phyloP scores from a whole-genome alignment of 2,888 invertebrate genomes.

The Calliphora vomitoria region DNA sequence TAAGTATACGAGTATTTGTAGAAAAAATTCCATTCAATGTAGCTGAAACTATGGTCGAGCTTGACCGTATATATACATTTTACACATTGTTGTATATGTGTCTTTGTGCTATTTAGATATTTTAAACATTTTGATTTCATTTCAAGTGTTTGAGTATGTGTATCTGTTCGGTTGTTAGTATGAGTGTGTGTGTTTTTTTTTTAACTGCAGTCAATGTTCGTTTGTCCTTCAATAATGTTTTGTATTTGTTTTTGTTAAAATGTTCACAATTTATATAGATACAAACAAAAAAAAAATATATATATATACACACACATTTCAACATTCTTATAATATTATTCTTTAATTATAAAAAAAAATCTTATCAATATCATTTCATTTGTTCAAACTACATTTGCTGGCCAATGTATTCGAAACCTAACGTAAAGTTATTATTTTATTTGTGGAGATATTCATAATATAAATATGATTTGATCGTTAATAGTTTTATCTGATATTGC shows the following conservation, averaged over 20 bases:
- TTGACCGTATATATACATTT: constrained; percentile 3
- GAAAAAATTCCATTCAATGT: background rate
- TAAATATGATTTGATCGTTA: too few relatives aligned
- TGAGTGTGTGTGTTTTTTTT: constrained; percentile 38
- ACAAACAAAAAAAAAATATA: constrained; percentile 31
- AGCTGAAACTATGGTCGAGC: constrained; percentile 15
- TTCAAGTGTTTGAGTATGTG: constrained; percentile 48
- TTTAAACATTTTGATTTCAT: constrained; percentile 58
- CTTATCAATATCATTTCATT: constrained; percentile 70
- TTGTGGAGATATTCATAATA: too few relatives aligned
- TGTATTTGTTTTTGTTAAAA: constrained; percentile 55
- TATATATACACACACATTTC: background rate
- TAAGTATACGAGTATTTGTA: too few relatives aligned
- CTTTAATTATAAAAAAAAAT: constrained; percentile 66
- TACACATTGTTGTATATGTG: constrained; percentile 1
- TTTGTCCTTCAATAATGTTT: constrained; percentile 76
- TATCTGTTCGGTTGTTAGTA: constrained; percentile 8
- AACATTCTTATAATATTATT: constrained; percentile 44
- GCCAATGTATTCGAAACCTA: constrained; percentile 10
- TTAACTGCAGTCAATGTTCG: constrained; percentile 76
- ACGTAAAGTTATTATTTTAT: background rate
- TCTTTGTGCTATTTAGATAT: constrained; percentile 34
- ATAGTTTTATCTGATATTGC: too few relatives aligned
- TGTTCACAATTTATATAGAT: constrained; percentile 53
- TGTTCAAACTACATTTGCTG: constrained; percentile 45